Evolutionary conservation across 2,113 vertebrate species (phyloP).

Genomic region (Boulengeromyrus knoepffleri): DNA sequence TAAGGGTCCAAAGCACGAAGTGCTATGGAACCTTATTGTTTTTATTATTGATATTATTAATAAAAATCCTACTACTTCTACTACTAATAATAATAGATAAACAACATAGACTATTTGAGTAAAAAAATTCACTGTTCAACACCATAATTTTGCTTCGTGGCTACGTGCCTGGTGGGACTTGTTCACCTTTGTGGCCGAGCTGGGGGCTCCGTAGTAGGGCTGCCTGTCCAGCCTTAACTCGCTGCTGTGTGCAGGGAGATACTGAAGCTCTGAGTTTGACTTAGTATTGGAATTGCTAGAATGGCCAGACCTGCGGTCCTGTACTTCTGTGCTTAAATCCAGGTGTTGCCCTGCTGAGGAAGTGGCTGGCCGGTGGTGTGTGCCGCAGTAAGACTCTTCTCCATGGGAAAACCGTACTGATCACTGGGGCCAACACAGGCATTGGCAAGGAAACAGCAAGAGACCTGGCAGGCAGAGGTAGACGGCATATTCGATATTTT

Average conservation of each 20-base stretch:
- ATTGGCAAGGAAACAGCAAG: constrained; percentile 62
- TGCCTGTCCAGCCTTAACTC: background rate
- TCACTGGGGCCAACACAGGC: constrained; percentile 63
- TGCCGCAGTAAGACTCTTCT: constrained; percentile 51
- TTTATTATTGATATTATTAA: background rate
- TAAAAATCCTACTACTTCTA: background rate
- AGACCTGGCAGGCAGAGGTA: constrained; percentile 57
- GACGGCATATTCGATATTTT: background rate
- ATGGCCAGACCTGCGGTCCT: background rate
- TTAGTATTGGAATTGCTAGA: background rate
- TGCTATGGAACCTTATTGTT: no score
- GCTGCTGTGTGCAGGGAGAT: background rate
- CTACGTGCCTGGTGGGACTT: background rate
- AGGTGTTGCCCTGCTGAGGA: constrained; percentile 43
- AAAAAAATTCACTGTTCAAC: background rate
- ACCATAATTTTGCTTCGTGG: background rate
- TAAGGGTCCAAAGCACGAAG: no score
- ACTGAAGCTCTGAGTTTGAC: background rate
- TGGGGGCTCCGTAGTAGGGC: background rate
- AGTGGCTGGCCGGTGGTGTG: constrained; percentile 46
- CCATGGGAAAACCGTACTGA: constrained; percentile 60
- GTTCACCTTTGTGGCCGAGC: background rate
- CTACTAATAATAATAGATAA: background rate
- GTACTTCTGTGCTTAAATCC: background rate
- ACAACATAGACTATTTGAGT: background rate